Conservation (phyloP, 2,797 vertebrate genomes). For the Hippopotamyrus pictus region DNA sequence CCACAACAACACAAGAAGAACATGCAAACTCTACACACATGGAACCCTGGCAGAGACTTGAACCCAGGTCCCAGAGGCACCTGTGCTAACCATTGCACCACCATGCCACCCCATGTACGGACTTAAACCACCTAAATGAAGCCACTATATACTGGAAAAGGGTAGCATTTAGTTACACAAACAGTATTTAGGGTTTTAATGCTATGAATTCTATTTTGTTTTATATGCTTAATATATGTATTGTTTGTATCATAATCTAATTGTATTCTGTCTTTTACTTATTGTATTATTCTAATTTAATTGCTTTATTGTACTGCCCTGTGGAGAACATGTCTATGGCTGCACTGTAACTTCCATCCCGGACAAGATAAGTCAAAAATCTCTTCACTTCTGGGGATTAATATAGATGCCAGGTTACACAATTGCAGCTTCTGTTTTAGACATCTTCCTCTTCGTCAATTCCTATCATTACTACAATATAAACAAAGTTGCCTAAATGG, state of each 20-base stretch:
- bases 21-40: not conserved
- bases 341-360: not conserved
- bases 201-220: not conserved
- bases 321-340: not conserved
- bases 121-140: not conserved
- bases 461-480: not conserved
- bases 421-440: not conserved
- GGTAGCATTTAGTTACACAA: not conserved
- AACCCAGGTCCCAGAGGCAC: too few species aligned
- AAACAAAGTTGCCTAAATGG: not conserved
- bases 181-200: not conserved
- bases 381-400: not conserved
- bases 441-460: not conserved
- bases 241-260: constrained; percentile 46
- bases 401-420: not conserved
- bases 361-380: not conserved
- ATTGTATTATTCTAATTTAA: constrained; percentile 41
- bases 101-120: not conserved
- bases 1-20: not conserved
- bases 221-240: not conserved
- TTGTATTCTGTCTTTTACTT: constrained; percentile 54
- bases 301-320: not conserved
- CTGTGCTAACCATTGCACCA: not conserved
- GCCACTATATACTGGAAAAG: not conserved
- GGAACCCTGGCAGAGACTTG: not conserved